A percentile compares a stretch with the other conserved stretches of the same genome.
Evolutionary conservation across 2,113 vertebrate species (phyloP).

Genomic region (Girardinichthys multiradiatus): DNA sequence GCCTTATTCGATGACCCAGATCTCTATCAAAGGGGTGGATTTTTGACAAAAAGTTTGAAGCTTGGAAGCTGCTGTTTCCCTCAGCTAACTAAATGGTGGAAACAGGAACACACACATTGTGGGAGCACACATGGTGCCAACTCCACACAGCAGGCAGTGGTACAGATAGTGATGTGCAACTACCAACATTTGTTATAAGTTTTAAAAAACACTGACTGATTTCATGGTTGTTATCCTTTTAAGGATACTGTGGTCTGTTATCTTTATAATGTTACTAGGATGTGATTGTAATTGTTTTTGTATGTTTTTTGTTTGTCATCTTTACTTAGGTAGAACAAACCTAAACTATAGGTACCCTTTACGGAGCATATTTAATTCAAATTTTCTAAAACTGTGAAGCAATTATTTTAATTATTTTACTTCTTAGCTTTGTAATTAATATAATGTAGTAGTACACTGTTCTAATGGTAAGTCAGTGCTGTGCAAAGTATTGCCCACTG

Average conservation of each 20-base stretch:
- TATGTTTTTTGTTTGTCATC: background rate
- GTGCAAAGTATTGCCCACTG: background rate
- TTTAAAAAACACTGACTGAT: background rate
- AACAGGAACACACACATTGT: background rate
- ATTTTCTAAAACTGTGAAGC: background rate
- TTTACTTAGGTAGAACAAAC: background rate
- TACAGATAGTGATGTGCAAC: background rate
- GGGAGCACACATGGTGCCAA: no score
- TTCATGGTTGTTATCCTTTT: background rate
- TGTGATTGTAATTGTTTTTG: background rate
- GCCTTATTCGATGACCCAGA: no score
- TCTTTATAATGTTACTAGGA: background rate
- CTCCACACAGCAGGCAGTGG: no score
- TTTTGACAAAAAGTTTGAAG: no score
- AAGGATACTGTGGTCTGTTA: background rate
- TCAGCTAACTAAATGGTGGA: no score
- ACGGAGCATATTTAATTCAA: background rate
- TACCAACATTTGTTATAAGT: background rate
- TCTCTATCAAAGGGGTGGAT: no score
- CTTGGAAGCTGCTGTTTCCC: no score
- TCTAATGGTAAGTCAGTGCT: background rate
- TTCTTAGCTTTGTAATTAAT: background rate
- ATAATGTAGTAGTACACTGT: background rate
- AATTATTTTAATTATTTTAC: background rate
- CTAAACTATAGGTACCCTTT: background rate